A percentile compares a stretch with the other conserved stretches of the same genome.
Evolutionary conservation across 2,113 vertebrate genomes (phyloP).

Genomic region (Ovibos moschatus): DNA sequence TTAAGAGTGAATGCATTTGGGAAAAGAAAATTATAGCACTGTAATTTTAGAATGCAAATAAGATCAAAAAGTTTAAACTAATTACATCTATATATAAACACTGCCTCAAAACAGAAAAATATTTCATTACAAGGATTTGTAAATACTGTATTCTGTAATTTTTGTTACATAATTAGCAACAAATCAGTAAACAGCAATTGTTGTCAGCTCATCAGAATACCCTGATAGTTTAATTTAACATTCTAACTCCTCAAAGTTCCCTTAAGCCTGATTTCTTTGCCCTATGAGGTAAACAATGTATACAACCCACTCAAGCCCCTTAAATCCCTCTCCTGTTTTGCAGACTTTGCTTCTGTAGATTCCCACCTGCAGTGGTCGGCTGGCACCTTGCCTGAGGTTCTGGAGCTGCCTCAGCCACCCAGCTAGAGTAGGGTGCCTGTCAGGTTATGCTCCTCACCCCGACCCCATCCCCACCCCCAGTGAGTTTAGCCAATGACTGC

Average conservation of each 20-base stretch:
- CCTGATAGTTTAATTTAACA: background rate
- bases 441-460: background rate
- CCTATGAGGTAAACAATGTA: background rate
- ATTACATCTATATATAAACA: conserved; percentile 72
- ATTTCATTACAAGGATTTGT: conserved; percentile 25
- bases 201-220: background rate
- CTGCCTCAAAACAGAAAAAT: conserved; percentile 59
- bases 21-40: conserved; percentile 69
- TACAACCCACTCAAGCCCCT: background rate
- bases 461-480: no score
- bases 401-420: background rate
- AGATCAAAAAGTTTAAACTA: conserved; percentile 76
- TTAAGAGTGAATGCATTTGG: conserved; percentile 76
- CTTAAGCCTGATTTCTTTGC: background rate
- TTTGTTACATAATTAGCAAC: conserved; percentile 10
- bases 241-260: background rate
- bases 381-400: background rate
- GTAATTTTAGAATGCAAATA: conserved; percentile 77
- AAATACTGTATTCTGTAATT: conserved; percentile 13
- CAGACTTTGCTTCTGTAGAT: background rate
- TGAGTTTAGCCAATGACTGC: background rate
- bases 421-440: background rate
- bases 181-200: conserved; percentile 45
- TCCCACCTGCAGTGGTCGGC: background rate
- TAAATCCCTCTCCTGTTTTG: background rate